Evolutionary conservation across 2,113 vertebrate species (phyloP), one percentile per base, ranked within the genome.

Genomic region (Chamaea fasciata): DNA sequence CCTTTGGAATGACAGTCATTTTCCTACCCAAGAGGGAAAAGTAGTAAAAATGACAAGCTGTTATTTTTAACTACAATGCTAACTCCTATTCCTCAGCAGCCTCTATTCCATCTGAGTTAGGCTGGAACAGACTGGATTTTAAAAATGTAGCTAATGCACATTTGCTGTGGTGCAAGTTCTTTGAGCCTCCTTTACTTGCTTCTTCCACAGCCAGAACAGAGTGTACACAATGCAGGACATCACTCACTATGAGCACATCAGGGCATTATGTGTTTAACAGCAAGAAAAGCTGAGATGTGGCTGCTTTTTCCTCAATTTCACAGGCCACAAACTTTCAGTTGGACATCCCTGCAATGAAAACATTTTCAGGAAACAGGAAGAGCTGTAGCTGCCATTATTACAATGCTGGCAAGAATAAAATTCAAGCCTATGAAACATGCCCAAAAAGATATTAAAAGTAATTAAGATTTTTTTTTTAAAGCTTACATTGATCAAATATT

Each of bases 91-190:
- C 37, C 33, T 65, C 47, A 64, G 65, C 52, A 84, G 23, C 26
- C 15, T 74, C n/a, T 11, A 15, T 19, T 63, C 17, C 50, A 59
- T 20, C 8, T 10, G 24, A 23, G 37, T 31, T 35, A 33, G 44
- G 21, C 50, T 78, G 53, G 39, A 82, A 68, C 7, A 67, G 37
- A 53, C 0, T 4, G 15, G 28, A 65, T 20, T 57, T 68, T 0
- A 15, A 13, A 62, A 87, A 35, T 0, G 4, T 1, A 74, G 27
- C n/a, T n/a, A 57, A 49, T 0, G 2, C 26, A n/a, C 0, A 0
- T 57, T 81, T 65, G 30, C 46, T 33, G 26, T 3, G 7, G 20
- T 50, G 18, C 15, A 21, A 59, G 19, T 19, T 80, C 57, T 83
- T 68, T 1, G 6, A 6, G 30, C 17, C 13, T 6, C 69, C 22